These are phyloP conservation scores for Lamprologus callipterus DNA, from an alignment of 2,113 vertebrate genomes.

Conservation along the genomic window DNA sequence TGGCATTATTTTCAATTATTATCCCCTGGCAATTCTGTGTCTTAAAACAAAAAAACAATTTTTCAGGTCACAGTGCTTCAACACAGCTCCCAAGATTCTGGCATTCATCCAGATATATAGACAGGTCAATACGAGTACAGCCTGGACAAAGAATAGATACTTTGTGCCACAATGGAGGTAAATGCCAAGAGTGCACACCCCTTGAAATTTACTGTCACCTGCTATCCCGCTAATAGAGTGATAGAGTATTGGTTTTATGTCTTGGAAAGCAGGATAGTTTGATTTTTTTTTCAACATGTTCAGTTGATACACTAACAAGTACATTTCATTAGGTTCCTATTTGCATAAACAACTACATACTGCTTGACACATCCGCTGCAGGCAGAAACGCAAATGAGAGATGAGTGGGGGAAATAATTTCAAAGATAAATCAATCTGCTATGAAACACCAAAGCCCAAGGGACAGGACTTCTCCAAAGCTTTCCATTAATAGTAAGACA, in stretches of 20 bases:
- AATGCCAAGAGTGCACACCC: constrained; percentile 46
- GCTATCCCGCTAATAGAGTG: constrained; percentile 36
- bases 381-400: neutral
- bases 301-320: neutral
- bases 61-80: constrained; percentile 2
- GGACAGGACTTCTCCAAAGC: constrained; percentile 11
- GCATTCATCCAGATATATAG: constrained; percentile 28
- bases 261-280: neutral
- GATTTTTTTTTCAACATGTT: neutral
- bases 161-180: constrained; percentile 44
- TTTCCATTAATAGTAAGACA: constrained; percentile 44
- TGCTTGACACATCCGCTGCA: constrained; percentile 1
- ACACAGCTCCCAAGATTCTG: constrained; percentile 20
- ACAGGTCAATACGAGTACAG: constrained; percentile 40
- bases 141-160: constrained; percentile 21
- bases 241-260: constrained; percentile 23
- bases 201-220: constrained; percentile 44
- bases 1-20: neutral
- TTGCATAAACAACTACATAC: constrained; percentile 14
- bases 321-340: constrained; percentile 16
- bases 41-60: neutral
- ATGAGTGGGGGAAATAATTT: constrained; percentile 22
- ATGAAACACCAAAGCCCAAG: neutral
- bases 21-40: neutral
- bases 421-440: constrained; percentile 34